Percentiles rank a stretch among this genome's conserved stretches.
These are phyloP conservation scores for Synergus itoensis DNA, from an alignment of 2,888 invertebrate genomes.

Conservation along the genomic window DNA sequence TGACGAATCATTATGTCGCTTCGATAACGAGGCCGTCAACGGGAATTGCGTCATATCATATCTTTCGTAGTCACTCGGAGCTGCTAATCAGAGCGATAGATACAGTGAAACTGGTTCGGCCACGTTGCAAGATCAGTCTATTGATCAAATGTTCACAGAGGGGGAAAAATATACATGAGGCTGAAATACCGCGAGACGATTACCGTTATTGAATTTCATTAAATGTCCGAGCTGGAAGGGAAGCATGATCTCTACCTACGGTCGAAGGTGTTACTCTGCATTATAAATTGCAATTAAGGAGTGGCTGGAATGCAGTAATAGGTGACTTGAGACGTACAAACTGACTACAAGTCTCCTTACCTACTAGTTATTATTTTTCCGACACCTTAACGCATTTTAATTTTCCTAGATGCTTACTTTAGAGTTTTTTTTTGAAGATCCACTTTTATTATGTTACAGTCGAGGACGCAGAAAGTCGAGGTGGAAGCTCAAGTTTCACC, in stretches of 20 bases:
- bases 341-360: neutral
- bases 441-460: constrained; percentile 59
- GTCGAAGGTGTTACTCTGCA: constrained; percentile 54
- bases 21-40: constrained; percentile 13
- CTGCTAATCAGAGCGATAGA: constrained; percentile 41
- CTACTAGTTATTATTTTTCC: constrained; percentile 22
- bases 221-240: constrained; percentile 48
- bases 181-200: constrained; percentile 59
- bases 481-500: constrained; percentile 89
- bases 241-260: constrained; percentile 55
- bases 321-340: constrained; percentile 6
- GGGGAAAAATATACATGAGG: constrained; percentile 51
- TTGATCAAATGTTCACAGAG: constrained; percentile 31
- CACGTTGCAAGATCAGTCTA: constrained; percentile 29
- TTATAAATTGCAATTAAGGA: constrained; percentile 63
- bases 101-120: constrained; percentile 60
- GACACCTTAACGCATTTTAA: constrained; percentile 8
- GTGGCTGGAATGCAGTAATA: constrained; percentile 67
- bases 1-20: constrained; percentile 34
- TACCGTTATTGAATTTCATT: constrained; percentile 67
- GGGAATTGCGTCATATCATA: constrained; percentile 17
- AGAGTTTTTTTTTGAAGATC: neutral
- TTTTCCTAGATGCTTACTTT: neutral
- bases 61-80: constrained; percentile 13
- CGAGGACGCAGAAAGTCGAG: constrained; percentile 82